These are phyloP conservation scores for Hipposideros larvatus DNA, from an alignment of 2,797 vertebrate genomes.

Conservation along the genomic window DNA sequence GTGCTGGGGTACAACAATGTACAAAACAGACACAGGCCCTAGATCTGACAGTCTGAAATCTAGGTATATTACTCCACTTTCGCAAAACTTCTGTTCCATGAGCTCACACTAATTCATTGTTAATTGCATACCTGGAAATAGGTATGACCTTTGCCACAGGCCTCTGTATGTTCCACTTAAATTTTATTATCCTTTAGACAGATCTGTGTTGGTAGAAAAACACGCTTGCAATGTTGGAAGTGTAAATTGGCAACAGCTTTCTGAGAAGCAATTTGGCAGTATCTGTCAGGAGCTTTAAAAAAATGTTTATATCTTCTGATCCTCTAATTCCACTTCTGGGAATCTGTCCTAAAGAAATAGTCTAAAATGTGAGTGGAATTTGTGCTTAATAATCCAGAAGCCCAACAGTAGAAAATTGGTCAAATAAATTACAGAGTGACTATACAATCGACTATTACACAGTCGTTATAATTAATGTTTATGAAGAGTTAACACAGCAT, in stretches of 20 bases:
- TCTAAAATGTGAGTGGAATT: slow-evolving; percentile 70
- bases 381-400: slow-evolving; percentile 74
- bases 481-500: slow-evolving; percentile 34
- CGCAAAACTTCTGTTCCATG: not conserved
- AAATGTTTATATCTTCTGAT: slow-evolving; percentile 77
- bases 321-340: slow-evolving; percentile 79
- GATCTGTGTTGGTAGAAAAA: slow-evolving; percentile 71
- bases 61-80: not conserved
- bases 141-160: slow-evolving; percentile 52
- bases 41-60: slow-evolving; percentile 36
- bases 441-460: slow-evolving; percentile 35
- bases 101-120: slow-evolving; percentile 52
- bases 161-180: slow-evolving; percentile 67
- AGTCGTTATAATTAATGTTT: slow-evolving; percentile 56
- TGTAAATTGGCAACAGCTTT: slow-evolving; percentile 78
- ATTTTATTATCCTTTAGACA: slow-evolving; percentile 76
- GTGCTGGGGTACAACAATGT: not conserved
- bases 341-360: slow-evolving; percentile 80
- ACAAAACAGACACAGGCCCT: slow-evolving; percentile 2
- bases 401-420: slow-evolving; percentile 68
- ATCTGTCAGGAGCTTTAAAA: slow-evolving; percentile 74
- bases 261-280: slow-evolving; percentile 80
- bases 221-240: slow-evolving; percentile 63
- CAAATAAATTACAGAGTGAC: slow-evolving; percentile 66
- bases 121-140: slow-evolving; percentile 50